phyloP scores from a whole-genome alignment of 2,797 vertebrate species.

The Astyanax mexicanus region DNA sequence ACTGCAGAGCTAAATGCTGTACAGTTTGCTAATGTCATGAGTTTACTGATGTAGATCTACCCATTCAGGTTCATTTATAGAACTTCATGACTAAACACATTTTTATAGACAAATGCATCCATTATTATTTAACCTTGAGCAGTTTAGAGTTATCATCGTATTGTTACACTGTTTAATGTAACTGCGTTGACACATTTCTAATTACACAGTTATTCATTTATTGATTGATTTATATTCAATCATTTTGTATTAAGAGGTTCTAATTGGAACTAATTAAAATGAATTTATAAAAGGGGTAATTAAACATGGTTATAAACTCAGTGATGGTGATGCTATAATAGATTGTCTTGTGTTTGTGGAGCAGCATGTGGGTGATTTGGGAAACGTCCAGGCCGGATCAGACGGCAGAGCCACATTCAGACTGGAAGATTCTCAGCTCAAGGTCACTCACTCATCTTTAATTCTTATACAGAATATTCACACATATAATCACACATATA shows the following conservation, averaged over 20 bases:
- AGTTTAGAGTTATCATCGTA: too few relatives aligned
- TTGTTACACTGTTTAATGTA: too few relatives aligned
- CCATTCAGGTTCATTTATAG: neutral
- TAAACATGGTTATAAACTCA: neutral
- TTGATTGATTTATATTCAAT: too few relatives aligned
- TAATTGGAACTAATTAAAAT: too few relatives aligned
- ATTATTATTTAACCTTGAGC: too few relatives aligned
- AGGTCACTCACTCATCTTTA: slow-evolving; percentile 74
- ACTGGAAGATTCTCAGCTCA: slow-evolving; percentile 83
- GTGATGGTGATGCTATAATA: neutral
- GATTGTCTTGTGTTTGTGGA: slow-evolving; percentile 6
- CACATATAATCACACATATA: too few relatives aligned
- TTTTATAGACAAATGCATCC: too few relatives aligned
- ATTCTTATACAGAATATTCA: too few relatives aligned
- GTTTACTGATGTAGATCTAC: neutral
- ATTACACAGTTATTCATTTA: neutral
- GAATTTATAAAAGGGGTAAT: too few relatives aligned
- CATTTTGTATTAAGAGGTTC: too few relatives aligned
- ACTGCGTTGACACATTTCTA: too few relatives aligned
- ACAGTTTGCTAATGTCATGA: neutral
- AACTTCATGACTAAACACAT: neutral
- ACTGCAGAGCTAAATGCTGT: neutral
- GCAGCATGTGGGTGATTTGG: slow-evolving; percentile 91
- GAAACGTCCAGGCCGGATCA: slow-evolving; percentile 81
- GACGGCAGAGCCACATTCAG: slow-evolving; percentile 85